These are phyloP conservation scores for Tanytarsus gracilentus DNA, from an alignment of 2,888 invertebrate genomes.

Conservation along the genomic window DNA sequence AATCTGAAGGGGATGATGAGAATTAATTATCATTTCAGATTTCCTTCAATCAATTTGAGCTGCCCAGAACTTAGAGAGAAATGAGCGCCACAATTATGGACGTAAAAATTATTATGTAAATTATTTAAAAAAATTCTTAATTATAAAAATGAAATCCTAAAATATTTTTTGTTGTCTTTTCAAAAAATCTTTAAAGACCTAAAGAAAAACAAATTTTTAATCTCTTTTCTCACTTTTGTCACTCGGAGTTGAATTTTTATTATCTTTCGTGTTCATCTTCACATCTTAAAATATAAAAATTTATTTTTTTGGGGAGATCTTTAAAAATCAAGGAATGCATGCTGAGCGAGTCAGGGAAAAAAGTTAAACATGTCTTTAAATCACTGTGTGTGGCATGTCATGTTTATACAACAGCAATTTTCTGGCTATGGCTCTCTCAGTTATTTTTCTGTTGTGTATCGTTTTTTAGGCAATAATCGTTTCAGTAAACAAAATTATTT, in stretches of 20 bases:
- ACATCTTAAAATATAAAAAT: too few relatives aligned
- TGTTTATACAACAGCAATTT: constrained; percentile 10
- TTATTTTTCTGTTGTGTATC: background rate
- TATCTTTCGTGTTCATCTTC: background rate
- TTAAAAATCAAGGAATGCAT: background rate
- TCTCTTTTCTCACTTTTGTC: too few relatives aligned
- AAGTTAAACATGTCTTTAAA: background rate
- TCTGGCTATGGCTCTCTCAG: constrained; percentile 4
- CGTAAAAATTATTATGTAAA: too few relatives aligned
- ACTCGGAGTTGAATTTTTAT: too few relatives aligned
- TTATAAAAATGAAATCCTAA: too few relatives aligned
- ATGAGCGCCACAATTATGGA: too few relatives aligned
- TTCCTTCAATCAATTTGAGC: background rate
- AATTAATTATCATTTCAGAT: background rate
- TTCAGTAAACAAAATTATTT: constrained; percentile 9
- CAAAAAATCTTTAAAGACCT: too few relatives aligned
- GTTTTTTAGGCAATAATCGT: too few relatives aligned
- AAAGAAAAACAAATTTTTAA: too few relatives aligned
- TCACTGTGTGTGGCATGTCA: constrained; percentile 15
- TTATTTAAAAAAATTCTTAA: too few relatives aligned
- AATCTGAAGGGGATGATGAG: background rate
- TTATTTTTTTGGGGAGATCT: too few relatives aligned
- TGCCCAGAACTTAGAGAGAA: background rate
- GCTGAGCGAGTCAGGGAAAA: constrained; percentile 24
- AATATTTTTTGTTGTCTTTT: too few relatives aligned